A percentile compares a stretch with the other conserved stretches of the same genome.
Evolutionary conservation across 2,113 vertebrate genomes (phyloP).

Genomic region (Desmodus rotundus): DNA sequence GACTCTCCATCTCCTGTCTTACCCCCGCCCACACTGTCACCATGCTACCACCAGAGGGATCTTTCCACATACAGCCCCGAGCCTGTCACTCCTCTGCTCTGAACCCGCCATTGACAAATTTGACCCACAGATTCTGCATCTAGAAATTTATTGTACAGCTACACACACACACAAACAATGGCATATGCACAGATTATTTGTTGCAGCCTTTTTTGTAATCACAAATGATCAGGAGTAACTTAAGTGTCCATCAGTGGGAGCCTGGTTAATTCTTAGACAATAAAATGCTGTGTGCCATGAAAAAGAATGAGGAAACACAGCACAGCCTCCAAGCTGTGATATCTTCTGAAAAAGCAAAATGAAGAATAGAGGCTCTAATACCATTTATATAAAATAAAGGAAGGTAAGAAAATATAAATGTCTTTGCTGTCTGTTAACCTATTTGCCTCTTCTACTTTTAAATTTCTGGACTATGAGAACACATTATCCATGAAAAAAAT

Average conservation of each 20-base stretch:
- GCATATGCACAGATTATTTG: neutral
- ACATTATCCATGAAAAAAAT: neutral
- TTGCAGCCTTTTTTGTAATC: neutral
- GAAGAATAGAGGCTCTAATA: neutral
- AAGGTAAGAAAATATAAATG: neutral
- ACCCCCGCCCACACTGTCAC: neutral
- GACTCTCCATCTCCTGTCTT: neutral
- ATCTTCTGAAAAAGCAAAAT: neutral
- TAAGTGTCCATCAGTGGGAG: neutral
- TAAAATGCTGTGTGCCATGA: neutral
- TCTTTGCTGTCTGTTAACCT: neutral
- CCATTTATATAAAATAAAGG: neutral
- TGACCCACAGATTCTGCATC: neutral
- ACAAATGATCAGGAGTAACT: neutral
- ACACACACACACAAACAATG: neutral
- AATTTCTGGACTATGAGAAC: neutral
- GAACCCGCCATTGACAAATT: neutral
- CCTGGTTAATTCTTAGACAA: neutral
- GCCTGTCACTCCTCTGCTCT: neutral
- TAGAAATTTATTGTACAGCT: neutral
- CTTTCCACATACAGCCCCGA: neutral
- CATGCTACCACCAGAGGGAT: neutral
- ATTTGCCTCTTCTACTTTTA: neutral
- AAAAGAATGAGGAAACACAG: neutral
- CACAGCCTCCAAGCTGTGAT: neutral